A percentile compares a stretch with the other conserved stretches of the same genome.
Conservation (phyloP, 37 sponge, comb jelly and placozoan genomes). For the Chondrilla cf. caribensis region DNA sequence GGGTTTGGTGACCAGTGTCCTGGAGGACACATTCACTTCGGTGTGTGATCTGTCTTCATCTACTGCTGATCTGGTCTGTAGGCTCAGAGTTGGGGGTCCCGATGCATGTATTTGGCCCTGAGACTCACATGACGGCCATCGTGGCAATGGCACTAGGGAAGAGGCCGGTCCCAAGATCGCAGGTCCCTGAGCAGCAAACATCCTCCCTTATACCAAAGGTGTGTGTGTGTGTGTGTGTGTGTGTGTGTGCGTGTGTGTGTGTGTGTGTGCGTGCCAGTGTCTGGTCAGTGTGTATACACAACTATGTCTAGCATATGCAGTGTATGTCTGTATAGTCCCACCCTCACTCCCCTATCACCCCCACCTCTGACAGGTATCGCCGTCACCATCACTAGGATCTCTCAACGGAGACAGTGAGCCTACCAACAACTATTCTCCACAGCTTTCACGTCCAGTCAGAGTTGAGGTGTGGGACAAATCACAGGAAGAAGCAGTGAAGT, state of each 20-base stretch:
- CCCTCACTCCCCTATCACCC: neutral
- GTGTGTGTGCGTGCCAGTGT: neutral
- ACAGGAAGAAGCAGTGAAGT: slow-evolving; percentile 33
- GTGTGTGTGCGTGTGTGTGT: neutral
- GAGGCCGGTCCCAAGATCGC: slow-evolving; percentile 39
- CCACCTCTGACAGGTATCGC: neutral
- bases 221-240: slow-evolving; percentile 18
- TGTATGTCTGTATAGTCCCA: too few relatives aligned
- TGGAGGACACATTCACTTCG: neutral
- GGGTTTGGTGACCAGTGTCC: neutral
- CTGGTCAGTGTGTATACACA: too few relatives aligned
- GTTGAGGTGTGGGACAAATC: slow-evolving; percentile 49
- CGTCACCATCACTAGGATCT: neutral
- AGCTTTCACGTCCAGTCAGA: neutral
- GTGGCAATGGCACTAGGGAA: slow-evolving; percentile 87
- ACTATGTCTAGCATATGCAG: too few relatives aligned
- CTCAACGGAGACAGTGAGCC: neutral
- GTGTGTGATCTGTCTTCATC: too few relatives aligned
- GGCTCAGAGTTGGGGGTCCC: slow-evolving; percentile 74
- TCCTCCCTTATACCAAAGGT: neutral
- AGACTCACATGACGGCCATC: slow-evolving; percentile 96
- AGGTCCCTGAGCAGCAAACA: neutral
- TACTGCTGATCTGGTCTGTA: neutral
- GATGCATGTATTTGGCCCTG: slow-evolving; percentile 94
- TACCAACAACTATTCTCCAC: neutral